Evolutionary conservation across 2,888 invertebrate genomes (phyloP).

Genomic region (Xylocampa areola): DNA sequence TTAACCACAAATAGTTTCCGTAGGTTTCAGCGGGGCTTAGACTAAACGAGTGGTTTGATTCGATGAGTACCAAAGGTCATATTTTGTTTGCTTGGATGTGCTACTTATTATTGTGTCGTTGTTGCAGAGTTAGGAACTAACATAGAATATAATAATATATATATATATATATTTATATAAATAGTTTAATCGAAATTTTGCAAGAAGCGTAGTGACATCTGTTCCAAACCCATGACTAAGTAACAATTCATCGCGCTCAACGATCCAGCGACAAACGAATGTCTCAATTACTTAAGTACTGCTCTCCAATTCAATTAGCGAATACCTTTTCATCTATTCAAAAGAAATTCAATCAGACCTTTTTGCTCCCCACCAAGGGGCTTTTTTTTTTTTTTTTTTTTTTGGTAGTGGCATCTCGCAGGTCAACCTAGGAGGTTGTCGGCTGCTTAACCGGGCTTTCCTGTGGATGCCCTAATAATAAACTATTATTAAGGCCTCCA

Average conservation of each 20-base stretch:
- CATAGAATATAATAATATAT: no score
- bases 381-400: no score
- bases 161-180: no score
- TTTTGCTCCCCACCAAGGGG: slow-evolving; percentile 48
- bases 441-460: no score
- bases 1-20: slow-evolving; percentile 79
- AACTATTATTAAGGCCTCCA: no score
- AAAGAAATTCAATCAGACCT: slow-evolving; percentile 45
- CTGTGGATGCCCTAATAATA: no score
- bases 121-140: no score
- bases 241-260: slow-evolving; percentile 30
- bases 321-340: slow-evolving; percentile 42
- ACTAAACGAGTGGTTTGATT: slow-evolving; percentile 31
- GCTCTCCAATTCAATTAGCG: slow-evolving; percentile 27
- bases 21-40: slow-evolving; percentile 39
- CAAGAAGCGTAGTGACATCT: background rate
- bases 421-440: no score
- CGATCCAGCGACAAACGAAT: no score
- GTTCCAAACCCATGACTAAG: slow-evolving; percentile 15
- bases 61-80: background rate
- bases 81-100: background rate
- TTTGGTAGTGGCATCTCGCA: no score
- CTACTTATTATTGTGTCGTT: background rate
- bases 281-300: slow-evolving; percentile 12
- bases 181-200: no score